Evolutionary conservation across 2,113 vertebrate genomes (phyloP).

Genomic region (Dipodomys merriami): DNA sequence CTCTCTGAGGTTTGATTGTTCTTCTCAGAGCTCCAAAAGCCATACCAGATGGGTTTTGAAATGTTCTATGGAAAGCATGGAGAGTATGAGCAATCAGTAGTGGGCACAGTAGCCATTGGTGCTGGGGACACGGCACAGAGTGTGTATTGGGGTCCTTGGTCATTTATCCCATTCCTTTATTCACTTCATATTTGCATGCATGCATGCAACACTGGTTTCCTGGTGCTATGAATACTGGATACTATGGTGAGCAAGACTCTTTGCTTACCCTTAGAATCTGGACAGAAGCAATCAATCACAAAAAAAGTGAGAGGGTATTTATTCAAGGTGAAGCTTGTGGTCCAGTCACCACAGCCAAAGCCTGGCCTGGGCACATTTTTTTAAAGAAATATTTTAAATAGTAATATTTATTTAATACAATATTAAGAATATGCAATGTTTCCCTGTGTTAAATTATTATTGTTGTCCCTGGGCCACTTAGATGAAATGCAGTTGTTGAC

Average conservation of each 20-base stretch:
- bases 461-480: too few species aligned
- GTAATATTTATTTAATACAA: too few species aligned
- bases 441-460: too few species aligned
- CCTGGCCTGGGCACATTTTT: too few species aligned
- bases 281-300: not conserved
- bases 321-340: too few species aligned
- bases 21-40: conserved; percentile 28
- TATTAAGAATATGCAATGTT: too few species aligned
- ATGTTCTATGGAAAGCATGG: too few species aligned
- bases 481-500: not conserved
- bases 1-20: conserved; percentile 7
- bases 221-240: not conserved
- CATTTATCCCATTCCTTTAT: not conserved
- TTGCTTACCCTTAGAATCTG: not conserved
- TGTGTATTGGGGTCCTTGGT: not conserved
- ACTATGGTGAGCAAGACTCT: fast-evolving
- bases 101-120: not conserved
- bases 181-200: too few species aligned
- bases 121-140: not conserved
- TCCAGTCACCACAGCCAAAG: too few species aligned
- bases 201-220: fast-evolving
- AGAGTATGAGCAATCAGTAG: too few species aligned
- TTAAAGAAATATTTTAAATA: too few species aligned
- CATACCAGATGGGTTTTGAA: not conserved
- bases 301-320: not conserved